Conservation (phyloP, 2,113 vertebrate genomes). For the Merops nubicus region DNA sequence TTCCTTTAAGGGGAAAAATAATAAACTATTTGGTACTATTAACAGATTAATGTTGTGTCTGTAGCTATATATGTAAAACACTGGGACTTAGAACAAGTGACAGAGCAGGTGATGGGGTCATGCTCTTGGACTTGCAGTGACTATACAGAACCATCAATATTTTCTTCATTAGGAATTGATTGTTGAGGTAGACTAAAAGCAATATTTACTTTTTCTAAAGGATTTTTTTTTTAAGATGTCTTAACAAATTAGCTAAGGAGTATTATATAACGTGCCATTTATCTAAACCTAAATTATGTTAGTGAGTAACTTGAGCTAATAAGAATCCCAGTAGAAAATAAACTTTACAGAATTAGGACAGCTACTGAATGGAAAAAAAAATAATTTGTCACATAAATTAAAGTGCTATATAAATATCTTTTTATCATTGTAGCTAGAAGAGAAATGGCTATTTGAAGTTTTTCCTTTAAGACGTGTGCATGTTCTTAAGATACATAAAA, state of each 20-base stretch:
- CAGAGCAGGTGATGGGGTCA: conserved; percentile 51
- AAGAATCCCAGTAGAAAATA: neutral
- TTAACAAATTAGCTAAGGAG: neutral
- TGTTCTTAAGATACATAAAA: neutral
- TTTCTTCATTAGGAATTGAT: neutral
- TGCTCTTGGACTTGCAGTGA: conserved; percentile 60
- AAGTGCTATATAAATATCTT: neutral
- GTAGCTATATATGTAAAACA: neutral
- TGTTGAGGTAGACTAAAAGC: neutral
- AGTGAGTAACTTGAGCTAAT: neutral
- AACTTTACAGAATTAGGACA: neutral
- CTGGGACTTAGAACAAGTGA: neutral
- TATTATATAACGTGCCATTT: neutral
- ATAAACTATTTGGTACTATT: too few species aligned
- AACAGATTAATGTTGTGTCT: neutral
- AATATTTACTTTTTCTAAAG: neutral
- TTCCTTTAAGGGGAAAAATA: neutral
- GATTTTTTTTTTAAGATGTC: neutral
- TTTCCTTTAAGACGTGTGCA: neutral
- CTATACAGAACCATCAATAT: conserved; percentile 21
- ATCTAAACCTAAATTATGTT: neutral
- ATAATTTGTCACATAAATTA: neutral
- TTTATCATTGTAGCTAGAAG: neutral
- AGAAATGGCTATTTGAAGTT: neutral
- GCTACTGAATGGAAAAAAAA: neutral